phyloP scores from a whole-genome alignment of 2,888 invertebrate genomes.

The Coecobrya sp. region DNA sequence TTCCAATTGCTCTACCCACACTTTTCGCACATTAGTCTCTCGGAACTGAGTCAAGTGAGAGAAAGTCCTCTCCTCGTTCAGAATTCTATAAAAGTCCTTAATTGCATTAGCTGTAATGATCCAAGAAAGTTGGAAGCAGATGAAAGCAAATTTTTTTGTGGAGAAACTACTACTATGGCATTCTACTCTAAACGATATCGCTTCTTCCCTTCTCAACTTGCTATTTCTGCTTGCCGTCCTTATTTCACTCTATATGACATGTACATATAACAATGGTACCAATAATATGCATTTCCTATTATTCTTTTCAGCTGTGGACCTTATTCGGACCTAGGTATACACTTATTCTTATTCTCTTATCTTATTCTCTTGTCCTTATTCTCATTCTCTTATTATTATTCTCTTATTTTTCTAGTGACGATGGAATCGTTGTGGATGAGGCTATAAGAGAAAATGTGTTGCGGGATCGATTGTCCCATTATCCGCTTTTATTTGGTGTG shows the following conservation, averaged over 20 bases:
- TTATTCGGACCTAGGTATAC: constrained; percentile 86
- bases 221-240: constrained; percentile 9
- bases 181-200: not conserved
- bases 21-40: constrained; percentile 60
- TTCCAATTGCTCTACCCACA: constrained; percentile 50
- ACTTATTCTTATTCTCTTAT: too few relatives aligned
- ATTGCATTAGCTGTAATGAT: constrained; percentile 77
- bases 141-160: constrained; percentile 64
- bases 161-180: not conserved
- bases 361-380: too few relatives aligned
- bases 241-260: not conserved
- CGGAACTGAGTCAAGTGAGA: constrained; percentile 53
- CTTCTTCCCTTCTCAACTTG: not conserved
- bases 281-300: not conserved
- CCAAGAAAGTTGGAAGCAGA: constrained; percentile 62
- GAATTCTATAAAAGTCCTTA: constrained; percentile 71
- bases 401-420: too few relatives aligned
- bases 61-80: constrained; percentile 32
- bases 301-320: constrained; percentile 83
- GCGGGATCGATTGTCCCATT: constrained; percentile 86
- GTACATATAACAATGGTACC: not conserved
- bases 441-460: constrained; percentile 85
- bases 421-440: constrained; percentile 86
- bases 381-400: too few relatives aligned
- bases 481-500: constrained; percentile 86